Base-by-base conservation (phyloP, 1,140 invertebrate species). In the Lasioglossum albipes region DNA sequence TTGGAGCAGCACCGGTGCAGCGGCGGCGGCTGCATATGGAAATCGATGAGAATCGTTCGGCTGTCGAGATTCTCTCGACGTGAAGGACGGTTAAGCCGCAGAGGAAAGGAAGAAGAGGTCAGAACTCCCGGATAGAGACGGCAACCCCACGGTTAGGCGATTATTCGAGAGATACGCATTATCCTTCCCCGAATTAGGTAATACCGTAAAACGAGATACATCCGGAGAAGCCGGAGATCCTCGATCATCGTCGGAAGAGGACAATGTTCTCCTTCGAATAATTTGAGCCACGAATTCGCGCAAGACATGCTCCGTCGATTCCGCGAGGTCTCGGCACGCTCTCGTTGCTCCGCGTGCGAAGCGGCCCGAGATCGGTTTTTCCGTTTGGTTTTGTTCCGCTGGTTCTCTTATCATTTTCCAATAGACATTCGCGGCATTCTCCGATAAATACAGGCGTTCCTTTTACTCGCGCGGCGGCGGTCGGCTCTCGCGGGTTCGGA, bases 11-110 rank as follows among this genome's bases (percentile, higher is more conserved):
- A 49, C 10, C 9, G 10, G 45, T 1, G 45, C 45, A 7, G 42
- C 10, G 7, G 42, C 42, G 45, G 12, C 42, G 31, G 31, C 57
- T 71, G 80, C 79, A 62, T 69, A 75, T 80, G 65, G 79, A 80
- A 75, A 75, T 80, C 71, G 54, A 75, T 49, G 72, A 75, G 77
- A 66, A 79, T 79, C 77, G 52, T 67, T 61, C 62, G 70, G 41
- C 36, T 59, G 72, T 73, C 62, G 77, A 36, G 20, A 74, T 74
- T 22, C 62, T 10, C 45, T 10, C 9, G 27, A 27, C 9, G 61
- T 12, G 62, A 66, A 66, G 64, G 69, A 75, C 27, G 41, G 72
- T n/a, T 42, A 61, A 75, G 67, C 42, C 54, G 72, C 20, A 20
- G 42, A 42, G 52, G 64, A 74, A 65, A 20, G 54, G 42, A 54